Evolutionary conservation across 2,797 vertebrate genomes (phyloP).

Genomic region (Sebastiscus albofasciatus): DNA sequence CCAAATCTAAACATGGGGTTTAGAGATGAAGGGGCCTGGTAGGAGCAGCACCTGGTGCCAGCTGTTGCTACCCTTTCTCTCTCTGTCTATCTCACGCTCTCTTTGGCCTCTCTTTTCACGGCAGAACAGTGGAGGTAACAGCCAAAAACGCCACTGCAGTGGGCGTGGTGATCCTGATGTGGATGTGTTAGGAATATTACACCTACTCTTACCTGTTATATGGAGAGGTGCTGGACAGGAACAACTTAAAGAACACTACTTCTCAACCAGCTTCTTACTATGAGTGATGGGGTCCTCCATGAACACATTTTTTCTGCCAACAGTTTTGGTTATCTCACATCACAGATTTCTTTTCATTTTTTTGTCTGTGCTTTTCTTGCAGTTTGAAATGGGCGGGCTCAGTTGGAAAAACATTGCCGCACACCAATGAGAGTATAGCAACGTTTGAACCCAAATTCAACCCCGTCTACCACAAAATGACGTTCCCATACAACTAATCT

Average conservation of each 20-base stretch:
- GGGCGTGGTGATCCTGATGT: neutral
- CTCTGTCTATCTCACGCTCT: constrained; percentile 23
- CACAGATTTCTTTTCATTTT: neutral
- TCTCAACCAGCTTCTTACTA: neutral
- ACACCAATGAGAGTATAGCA: neutral
- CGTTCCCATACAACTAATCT: too few relatives aligned
- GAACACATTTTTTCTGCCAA: neutral
- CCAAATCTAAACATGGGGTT: constrained; percentile 65
- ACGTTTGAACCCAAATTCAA: neutral
- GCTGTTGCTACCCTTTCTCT: constrained; percentile 36
- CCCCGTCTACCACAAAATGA: too few relatives aligned
- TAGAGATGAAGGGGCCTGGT: constrained; percentile 48
- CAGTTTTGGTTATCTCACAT: neutral
- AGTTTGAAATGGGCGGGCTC: too few relatives aligned
- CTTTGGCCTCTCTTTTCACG: constrained; percentile 20
- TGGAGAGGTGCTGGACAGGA: neutral
- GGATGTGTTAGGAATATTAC: neutral
- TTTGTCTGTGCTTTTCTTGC: neutral
- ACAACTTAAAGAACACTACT: neutral
- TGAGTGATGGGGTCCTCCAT: neutral
- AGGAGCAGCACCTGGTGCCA: constrained; percentile 56
- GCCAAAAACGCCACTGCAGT: neutral
- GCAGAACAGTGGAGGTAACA: neutral
- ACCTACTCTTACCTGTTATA: neutral
- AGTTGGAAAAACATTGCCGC: neutral